Evolutionary conservation across 2,113 vertebrate species (phyloP).

Genomic region (Naja naja): DNA sequence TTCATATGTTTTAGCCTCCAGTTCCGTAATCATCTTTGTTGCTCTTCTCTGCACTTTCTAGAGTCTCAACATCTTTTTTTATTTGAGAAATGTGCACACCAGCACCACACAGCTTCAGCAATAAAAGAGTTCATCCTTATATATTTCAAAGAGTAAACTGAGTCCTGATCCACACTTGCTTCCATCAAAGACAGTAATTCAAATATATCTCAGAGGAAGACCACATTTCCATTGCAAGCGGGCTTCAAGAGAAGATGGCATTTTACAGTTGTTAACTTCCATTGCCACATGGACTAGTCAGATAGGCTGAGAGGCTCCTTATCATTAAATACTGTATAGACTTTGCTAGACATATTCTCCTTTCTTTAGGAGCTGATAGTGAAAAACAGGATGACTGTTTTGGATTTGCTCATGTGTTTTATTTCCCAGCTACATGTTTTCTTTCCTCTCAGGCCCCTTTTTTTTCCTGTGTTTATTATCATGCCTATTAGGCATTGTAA

Average conservation of each 20-base stretch:
- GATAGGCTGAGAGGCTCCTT: slow-evolving; percentile 9
- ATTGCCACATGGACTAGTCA: not conserved
- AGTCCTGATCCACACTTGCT: not conserved
- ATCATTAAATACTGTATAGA: not conserved
- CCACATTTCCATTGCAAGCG: not conserved
- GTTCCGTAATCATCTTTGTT: no score
- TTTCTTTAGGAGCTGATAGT: not conserved
- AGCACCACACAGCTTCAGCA: not conserved
- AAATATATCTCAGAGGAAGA: not conserved
- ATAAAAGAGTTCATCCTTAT: not conserved
- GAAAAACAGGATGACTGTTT: not conserved
- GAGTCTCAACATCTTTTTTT: no score
- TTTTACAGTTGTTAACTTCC: not conserved
- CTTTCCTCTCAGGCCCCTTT: not conserved
- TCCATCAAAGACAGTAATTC: not conserved
- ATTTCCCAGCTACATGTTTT: not conserved
- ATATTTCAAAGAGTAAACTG: not conserved
- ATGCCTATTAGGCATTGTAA: not conserved
- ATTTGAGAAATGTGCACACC: not conserved
- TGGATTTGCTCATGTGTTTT: not conserved
- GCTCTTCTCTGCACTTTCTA: no score
- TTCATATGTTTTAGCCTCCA: no score
- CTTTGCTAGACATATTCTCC: not conserved
- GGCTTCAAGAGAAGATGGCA: not conserved
- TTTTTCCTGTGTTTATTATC: not conserved